A percentile compares a stretch with the other conserved stretches of the same genome.
These are phyloP conservation scores for Cerastis rubricosa DNA, from an alignment of 2,888 invertebrate species.

Conservation along the genomic window DNA sequence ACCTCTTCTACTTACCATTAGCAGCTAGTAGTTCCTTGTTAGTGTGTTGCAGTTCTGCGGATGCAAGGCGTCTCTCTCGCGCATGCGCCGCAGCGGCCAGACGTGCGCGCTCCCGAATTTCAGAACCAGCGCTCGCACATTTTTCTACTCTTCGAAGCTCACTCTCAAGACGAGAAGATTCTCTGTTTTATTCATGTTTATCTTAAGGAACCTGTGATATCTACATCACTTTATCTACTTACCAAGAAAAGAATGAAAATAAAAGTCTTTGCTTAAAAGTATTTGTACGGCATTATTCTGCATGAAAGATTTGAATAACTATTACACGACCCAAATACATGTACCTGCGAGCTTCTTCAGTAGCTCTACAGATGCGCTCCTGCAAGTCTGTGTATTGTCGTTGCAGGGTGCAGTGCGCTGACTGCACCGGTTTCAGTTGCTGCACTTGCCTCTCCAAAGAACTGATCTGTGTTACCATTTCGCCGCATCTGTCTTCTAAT, in stretches of 20 bases:
- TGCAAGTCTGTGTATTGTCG: conserved; percentile 82
- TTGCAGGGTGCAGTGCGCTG: conserved; percentile 75
- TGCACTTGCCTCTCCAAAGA: conserved; percentile 79
- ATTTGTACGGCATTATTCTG: not conserved
- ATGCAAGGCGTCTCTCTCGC: conserved; percentile 83
- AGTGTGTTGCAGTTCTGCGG: conserved; percentile 81
- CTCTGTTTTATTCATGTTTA: conserved; percentile 68
- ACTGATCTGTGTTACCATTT: conserved; percentile 75
- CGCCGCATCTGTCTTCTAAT: conserved; percentile 81
- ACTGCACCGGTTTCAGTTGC: conserved; percentile 79
- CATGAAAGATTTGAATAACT: not conserved
- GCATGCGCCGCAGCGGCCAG: conserved; percentile 86
- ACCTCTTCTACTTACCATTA: conserved; percentile 72
- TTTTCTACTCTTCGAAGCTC: conserved; percentile 84
- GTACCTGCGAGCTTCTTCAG: conserved; percentile 81
- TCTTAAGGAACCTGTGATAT: not conserved
- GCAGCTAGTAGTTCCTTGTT: conserved; percentile 78
- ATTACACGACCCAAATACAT: not conserved
- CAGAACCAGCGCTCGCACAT: conserved; percentile 82
- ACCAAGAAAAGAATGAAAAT: not conserved
- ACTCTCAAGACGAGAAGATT: conserved; percentile 79
- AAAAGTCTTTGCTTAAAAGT: not conserved
- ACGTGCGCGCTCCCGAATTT: conserved; percentile 84
- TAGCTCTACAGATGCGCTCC: conserved; percentile 76
- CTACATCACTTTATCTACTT: not conserved